A percentile compares a stretch with the other conserved stretches of the same genome.
These are phyloP conservation scores for Acrocephalus kingi DNA, from an alignment of 2,113 vertebrate species.

Conservation along the genomic window DNA sequence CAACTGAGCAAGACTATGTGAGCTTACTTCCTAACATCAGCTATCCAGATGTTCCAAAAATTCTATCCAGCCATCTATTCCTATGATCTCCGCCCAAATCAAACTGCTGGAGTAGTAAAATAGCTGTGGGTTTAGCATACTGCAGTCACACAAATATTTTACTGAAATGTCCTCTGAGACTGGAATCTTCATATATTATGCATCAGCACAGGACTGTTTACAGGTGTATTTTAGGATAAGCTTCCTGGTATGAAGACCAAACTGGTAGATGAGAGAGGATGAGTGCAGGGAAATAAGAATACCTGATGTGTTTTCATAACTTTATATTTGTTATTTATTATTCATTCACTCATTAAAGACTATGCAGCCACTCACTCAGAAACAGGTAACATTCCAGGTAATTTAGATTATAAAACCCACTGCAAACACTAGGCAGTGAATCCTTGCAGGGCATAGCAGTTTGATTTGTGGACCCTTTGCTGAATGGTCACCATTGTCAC, in stretches of 20 bases:
- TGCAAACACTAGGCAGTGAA: neutral
- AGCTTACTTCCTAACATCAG: neutral
- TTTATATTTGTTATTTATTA: neutral
- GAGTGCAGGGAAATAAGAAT: neutral
- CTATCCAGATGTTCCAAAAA: neutral
- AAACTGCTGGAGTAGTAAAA: neutral
- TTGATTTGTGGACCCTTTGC: neutral
- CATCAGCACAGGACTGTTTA: neutral
- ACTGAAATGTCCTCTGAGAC: neutral
- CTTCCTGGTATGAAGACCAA: neutral
- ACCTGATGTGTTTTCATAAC: neutral
- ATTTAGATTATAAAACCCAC: neutral
- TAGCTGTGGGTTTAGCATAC: neutral
- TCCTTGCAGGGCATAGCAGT: neutral
- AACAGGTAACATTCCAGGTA: neutral
- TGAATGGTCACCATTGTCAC: neutral
- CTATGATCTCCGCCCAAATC: neutral
- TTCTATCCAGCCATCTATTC: neutral
- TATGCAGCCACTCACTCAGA: neutral
- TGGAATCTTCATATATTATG: neutral
- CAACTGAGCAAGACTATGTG: neutral
- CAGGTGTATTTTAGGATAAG: neutral
- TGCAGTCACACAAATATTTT: neutral
- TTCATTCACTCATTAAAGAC: neutral
- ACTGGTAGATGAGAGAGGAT: neutral